Percentiles rank a stretch among this genome's conserved stretches.
These are phyloP conservation scores for Lapara coniferarum DNA, from an alignment of 2,888 invertebrate species.

Conservation along the genomic window DNA sequence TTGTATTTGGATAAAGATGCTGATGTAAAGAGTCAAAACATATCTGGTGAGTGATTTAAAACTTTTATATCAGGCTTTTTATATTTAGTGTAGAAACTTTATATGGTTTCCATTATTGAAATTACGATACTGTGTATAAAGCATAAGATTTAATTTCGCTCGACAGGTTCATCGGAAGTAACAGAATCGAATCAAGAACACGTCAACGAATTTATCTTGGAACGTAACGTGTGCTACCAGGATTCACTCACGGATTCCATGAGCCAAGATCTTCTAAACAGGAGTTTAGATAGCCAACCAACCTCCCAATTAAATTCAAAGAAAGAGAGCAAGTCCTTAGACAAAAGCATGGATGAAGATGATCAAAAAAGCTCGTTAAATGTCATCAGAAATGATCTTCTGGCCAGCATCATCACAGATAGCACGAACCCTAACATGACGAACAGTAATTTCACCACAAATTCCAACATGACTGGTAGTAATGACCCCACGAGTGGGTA, in stretches of 20 bases:
- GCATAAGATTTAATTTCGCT: background rate
- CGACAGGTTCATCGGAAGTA: constrained; percentile 70
- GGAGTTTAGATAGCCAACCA: constrained; percentile 69
- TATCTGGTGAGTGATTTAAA: constrained; percentile 59
- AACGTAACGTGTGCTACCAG: constrained; percentile 78
- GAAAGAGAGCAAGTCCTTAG: constrained; percentile 65
- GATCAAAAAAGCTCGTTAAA: constrained; percentile 74
- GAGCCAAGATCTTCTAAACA: constrained; percentile 70
- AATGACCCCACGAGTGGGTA: constrained; percentile 73
- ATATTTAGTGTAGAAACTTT: too few species aligned
- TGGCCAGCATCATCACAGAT: constrained; percentile 69
- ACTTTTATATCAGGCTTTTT: too few species aligned
- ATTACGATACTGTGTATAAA: too few species aligned
- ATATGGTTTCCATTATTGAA: too few species aligned
- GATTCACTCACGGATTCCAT: constrained; percentile 77
- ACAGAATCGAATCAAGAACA: constrained; percentile 73
- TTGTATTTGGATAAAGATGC: constrained; percentile 85
- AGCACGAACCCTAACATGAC: constrained; percentile 75
- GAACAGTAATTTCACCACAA: constrained; percentile 72
- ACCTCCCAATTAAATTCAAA: constrained; percentile 55
- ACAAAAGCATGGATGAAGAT: constrained; percentile 65
- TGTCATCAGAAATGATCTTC: constrained; percentile 61
- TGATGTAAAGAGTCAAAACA: constrained; percentile 67
- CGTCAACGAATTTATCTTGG: constrained; percentile 75
- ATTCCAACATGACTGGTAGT: constrained; percentile 74